Evolutionary conservation across 2,797 vertebrate species (phyloP), one percentile per base, ranked within the genome.

Genomic region (Lophotriccus pileatus): DNA sequence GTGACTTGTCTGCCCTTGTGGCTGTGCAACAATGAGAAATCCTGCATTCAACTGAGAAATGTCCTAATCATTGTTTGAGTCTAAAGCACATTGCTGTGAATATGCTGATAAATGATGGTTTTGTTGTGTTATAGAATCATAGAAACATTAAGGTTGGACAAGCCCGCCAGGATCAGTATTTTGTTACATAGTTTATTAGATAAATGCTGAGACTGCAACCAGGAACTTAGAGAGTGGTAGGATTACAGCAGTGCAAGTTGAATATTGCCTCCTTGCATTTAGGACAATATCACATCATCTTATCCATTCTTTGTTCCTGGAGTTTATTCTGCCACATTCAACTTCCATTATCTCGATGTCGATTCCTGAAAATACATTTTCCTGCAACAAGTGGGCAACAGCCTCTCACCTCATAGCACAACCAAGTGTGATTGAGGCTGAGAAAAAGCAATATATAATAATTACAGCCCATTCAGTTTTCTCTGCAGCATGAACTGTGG

Each of bases 31-130:
- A 64, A 3, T 91, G 95, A 97, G 95, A 96, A 96, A 94, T 96
- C 95, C 79, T 74, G 94, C 96, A 96, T 94, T 94, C 95, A 96
- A 94, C 88, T 87, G 93, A 80, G 95, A 76, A 88, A 67, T 9
- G 17, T 55, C 81, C 62, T 74, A 39, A 15, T 59, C 55, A 7
- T 39, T 87, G 24, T 87, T 64, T 78, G 59, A 80, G 58, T 69
- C 73, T 67, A 21, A 74, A 75, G 58, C 52, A 20, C 14, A 2
- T 81, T 88, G 39, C 63, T 76, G 63, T 90, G 36, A 69, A 37
- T 73, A 8, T 59, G 17, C 63, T 94, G 80, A 60, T 25, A 82
- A 50, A 56, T 44, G 44, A 36, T 1, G 0, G 10, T 60, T 81
- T 73, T 37, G 43, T 6, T 69, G 10, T 69, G 9, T 52, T 39